phyloP scores from a whole-genome alignment of 2,113 vertebrate genomes.

The Zosterops pallidus region DNA sequence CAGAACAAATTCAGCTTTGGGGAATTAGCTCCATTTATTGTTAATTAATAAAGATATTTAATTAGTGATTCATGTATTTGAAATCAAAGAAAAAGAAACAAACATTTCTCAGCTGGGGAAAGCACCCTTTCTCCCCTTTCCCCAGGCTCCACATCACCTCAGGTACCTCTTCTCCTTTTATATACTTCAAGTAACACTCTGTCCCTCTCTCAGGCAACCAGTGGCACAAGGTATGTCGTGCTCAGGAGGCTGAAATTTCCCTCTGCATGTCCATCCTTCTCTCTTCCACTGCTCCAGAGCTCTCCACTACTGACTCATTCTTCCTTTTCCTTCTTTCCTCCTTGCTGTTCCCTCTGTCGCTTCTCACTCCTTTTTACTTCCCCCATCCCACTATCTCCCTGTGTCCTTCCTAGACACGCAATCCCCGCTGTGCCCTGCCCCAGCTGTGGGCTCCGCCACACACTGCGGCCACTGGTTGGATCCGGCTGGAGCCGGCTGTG shows the following conservation, averaged over 20 bases:
- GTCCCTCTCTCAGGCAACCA: neutral
- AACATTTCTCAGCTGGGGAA: neutral
- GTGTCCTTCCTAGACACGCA: rapidly evolving
- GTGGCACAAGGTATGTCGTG: rapidly evolving
- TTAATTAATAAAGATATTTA: neutral
- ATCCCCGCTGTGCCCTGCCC: rapidly evolving
- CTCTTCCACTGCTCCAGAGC: neutral
- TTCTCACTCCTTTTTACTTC: neutral
- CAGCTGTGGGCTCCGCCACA: rapidly evolving
- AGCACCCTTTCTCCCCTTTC: neutral
- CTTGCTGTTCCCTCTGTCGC: neutral
- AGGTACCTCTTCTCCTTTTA: neutral
- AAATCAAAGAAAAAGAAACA: neutral
- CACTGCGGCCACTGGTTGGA: rapidly evolving
- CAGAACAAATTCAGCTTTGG: neutral
- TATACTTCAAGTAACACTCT: too few relatives aligned
- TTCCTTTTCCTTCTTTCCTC: neutral
- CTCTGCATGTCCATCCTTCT: rapidly evolving
- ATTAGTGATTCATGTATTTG: neutral
- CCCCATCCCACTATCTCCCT: rapidly evolving
- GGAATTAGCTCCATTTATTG: neutral
- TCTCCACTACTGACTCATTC: rapidly evolving
- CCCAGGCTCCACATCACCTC: neutral
- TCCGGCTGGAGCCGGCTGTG: neutral
- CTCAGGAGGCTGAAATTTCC: neutral